Evolutionary conservation across 2,113 vertebrate genomes (phyloP).

Genomic region (Vidua macroura): DNA sequence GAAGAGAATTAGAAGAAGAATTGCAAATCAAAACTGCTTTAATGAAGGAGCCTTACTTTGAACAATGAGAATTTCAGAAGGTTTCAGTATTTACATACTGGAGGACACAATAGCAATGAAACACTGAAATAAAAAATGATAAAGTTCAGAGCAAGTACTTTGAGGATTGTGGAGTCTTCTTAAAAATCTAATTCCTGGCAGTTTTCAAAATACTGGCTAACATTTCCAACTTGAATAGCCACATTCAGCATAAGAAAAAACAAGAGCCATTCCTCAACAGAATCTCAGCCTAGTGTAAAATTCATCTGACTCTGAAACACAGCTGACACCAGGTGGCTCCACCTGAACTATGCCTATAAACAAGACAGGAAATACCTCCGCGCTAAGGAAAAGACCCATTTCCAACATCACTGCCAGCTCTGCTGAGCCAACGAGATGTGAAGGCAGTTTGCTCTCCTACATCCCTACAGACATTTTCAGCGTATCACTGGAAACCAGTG

Average conservation of each 20-base stretch:
- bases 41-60: neutral
- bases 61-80: neutral
- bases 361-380: neutral
- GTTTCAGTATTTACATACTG: neutral
- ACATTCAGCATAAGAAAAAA: neutral
- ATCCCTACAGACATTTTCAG: neutral
- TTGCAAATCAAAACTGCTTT: neutral
- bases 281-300: neutral
- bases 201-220: neutral
- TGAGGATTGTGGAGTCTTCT: neutral
- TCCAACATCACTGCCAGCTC: neutral
- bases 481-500: rapidly evolving
- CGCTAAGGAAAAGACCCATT: neutral
- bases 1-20: neutral
- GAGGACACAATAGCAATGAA: neutral
- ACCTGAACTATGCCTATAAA: rapidly evolving
- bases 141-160: neutral
- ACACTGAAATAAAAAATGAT: neutral
- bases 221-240: neutral
- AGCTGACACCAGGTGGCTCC: neutral
- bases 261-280: neutral
- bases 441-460: neutral
- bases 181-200: neutral
- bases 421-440: neutral
- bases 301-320: neutral